Conservation (phyloP, 2,797 vertebrate genomes). For the Prionace glauca region DNA sequence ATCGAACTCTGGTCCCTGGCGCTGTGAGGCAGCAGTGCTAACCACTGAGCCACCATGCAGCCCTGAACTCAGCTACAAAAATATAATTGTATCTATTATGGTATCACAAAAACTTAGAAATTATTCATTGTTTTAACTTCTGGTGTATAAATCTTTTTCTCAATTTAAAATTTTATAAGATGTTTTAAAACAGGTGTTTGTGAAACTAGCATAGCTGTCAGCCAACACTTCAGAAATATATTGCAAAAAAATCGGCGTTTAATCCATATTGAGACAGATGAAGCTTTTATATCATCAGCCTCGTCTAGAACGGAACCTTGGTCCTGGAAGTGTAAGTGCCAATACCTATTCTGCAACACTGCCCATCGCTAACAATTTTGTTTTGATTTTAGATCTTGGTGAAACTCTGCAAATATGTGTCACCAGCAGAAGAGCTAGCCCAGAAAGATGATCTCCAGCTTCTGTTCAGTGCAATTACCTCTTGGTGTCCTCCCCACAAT, state of each 20-base stretch:
- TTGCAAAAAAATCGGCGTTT: not conserved
- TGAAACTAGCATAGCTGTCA: not conserved
- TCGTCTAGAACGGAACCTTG: not conserved
- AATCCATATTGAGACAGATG: not conserved
- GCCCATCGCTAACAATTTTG: not conserved
- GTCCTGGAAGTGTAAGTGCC: too few relatives aligned
- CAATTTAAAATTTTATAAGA: not conserved
- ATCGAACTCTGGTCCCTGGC: too few relatives aligned
- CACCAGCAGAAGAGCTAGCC: conserved; percentile 91
- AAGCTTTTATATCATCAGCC: not conserved
- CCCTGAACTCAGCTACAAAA: not conserved
- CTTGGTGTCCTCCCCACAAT: conserved; percentile 97
- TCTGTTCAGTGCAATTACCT: conserved; percentile 97
- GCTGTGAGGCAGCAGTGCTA: too few relatives aligned
- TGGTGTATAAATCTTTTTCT: not conserved
- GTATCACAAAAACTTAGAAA: not conserved
- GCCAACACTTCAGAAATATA: not conserved
- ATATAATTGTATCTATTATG: not conserved
- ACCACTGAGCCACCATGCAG: too few relatives aligned
- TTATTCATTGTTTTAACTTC: not conserved
- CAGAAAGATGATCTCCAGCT: conserved; percentile 99
- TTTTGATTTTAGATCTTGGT: conserved; percentile 77
- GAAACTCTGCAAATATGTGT: conserved; percentile 92
- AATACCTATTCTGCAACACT: too few relatives aligned
- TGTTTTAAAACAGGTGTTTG: not conserved